Conservation (phyloP, 1,140 invertebrate genomes). For the Heliconius melpomene region DNA sequence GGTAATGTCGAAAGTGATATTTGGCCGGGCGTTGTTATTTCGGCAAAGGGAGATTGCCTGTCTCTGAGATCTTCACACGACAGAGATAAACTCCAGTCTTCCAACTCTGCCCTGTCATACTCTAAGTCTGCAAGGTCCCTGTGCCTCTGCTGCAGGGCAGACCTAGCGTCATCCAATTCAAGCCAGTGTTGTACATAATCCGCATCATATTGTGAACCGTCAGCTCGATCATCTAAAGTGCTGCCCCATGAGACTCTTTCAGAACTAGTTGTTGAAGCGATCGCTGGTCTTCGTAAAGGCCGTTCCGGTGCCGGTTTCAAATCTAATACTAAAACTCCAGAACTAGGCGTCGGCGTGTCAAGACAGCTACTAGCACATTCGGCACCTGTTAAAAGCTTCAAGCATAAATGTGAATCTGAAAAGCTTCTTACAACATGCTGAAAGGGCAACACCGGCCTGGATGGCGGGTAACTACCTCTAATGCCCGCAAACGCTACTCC, state of each 20-base stretch:
- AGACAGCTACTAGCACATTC: constrained; percentile 80
- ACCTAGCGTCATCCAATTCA: constrained; percentile 85
- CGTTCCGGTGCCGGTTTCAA: constrained; percentile 75
- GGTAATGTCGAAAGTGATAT: constrained; percentile 84
- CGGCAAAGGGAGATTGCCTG: constrained; percentile 76
- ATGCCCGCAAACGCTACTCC: constrained; percentile 84
- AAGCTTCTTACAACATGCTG: constrained; percentile 88
- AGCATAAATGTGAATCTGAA: constrained; percentile 86
- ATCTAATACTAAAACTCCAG: constrained; percentile 82
- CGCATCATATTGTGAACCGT: constrained; percentile 85
- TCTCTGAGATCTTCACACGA: constrained; percentile 85
- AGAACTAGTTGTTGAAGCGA: constrained; percentile 74
- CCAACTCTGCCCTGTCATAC: constrained; percentile 88
- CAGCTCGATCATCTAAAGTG: constrained; percentile 80
- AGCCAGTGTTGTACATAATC: constrained; percentile 90
- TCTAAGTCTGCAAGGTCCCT: constrained; percentile 86
- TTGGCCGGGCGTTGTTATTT: constrained; percentile 80
- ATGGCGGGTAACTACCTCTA: constrained; percentile 87
- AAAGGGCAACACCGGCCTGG: constrained; percentile 85
- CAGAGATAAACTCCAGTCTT: constrained; percentile 89
- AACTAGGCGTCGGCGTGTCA: constrained; percentile 82
- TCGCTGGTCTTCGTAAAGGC: constrained; percentile 64
- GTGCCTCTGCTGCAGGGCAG: constrained; percentile 84
- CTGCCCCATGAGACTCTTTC: constrained; percentile 82
- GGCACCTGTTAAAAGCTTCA: constrained; percentile 83